Evolutionary conservation across 2,797 vertebrate genomes (phyloP).

Genomic region (Martes flavigula): DNA sequence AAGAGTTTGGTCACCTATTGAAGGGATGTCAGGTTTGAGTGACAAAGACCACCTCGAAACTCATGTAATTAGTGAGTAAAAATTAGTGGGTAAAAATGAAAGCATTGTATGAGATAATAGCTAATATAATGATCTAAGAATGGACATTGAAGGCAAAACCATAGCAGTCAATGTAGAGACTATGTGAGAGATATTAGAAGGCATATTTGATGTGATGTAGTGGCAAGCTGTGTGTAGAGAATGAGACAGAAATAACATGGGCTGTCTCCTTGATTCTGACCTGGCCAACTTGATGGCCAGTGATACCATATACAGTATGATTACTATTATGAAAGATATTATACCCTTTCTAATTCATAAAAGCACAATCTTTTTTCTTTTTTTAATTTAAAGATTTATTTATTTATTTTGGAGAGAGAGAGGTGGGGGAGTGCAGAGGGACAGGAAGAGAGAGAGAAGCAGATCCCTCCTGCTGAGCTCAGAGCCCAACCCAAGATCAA

Average conservation of each 20-base stretch:
- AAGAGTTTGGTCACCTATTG: background rate
- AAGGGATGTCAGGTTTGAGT: background rate
- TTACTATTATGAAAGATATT: background rate
- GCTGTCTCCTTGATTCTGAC: background rate
- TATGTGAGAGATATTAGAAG: background rate
- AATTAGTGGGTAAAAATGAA: background rate
- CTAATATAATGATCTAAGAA: background rate
- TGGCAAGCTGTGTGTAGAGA: background rate
- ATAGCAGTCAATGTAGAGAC: background rate
- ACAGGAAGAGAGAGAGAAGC: background rate
- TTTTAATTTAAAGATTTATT: background rate
- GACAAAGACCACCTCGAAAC: background rate
- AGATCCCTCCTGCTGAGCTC: fast-evolving
- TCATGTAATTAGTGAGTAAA: background rate
- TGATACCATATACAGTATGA: background rate
- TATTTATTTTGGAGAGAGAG: background rate
- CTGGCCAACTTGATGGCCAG: background rate
- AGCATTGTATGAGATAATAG: background rate
- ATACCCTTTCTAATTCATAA: background rate
- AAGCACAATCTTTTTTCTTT: background rate
- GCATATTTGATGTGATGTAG: background rate
- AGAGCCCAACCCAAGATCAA: background rate
- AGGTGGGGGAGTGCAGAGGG: background rate
- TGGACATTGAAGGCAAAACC: background rate
- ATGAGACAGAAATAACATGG: background rate